Conservation (phyloP, 2,113 vertebrate species). For the Redunca redunca region DNA sequence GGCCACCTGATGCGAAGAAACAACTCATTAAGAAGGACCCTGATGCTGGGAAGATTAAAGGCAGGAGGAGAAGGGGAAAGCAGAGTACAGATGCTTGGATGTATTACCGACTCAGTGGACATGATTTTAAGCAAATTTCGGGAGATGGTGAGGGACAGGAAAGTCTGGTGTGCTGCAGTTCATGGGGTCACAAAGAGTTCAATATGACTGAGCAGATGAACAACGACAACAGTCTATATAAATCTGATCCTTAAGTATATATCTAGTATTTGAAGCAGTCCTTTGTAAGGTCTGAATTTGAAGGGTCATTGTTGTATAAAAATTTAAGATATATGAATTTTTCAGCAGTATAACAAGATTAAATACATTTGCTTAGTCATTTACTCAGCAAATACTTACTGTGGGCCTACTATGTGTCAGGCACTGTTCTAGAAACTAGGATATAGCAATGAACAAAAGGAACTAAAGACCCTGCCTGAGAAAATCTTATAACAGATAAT, state of each 20-base stretch:
- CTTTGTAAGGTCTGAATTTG: background rate
- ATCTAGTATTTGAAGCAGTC: background rate
- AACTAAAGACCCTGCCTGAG: background rate
- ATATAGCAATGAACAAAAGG: background rate
- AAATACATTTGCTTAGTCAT: background rate
- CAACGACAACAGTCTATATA: background rate
- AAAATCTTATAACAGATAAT: background rate
- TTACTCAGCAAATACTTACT: background rate
- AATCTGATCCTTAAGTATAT: background rate
- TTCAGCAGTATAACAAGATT: background rate
- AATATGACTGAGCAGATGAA: background rate
- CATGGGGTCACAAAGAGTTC: background rate
- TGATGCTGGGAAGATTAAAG: background rate
- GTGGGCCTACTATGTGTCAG: background rate
- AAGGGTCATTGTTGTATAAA: background rate
- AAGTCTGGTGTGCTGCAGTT: background rate
- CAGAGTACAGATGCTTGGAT: background rate
- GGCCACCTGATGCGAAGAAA: accelerated
- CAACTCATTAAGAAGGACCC: background rate
- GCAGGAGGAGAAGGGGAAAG: background rate
- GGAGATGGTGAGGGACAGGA: background rate
- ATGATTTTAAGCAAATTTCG: background rate
- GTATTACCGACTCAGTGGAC: background rate
- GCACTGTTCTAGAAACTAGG: background rate
- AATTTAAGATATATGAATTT: background rate